Evolutionary conservation across 2,888 invertebrate species (phyloP), one percentile per base, ranked within the genome.

Genomic region (Cheilosia vulpina): DNA sequence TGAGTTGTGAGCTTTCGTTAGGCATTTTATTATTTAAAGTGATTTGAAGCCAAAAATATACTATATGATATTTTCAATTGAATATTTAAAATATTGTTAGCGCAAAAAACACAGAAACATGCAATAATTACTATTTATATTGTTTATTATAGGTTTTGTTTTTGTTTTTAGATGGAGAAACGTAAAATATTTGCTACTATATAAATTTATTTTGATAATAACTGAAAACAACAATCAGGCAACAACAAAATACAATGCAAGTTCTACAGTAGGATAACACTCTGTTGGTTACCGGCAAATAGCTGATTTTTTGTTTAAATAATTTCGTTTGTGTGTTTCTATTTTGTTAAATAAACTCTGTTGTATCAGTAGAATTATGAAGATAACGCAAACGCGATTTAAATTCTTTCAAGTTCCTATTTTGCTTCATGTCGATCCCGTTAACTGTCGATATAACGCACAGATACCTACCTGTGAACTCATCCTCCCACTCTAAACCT

Each of bases 401-500:
- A 52, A 91, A 89, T 89, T 88, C 83, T 88, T 89, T 88, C 83
- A 88, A 88, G 91, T 91, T 92, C 92, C 92, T 92, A 92, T 92
- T 92, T 92, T 92, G 92, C 91, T 91, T 92, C 92, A 92, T 92
- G 92, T 92, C 92, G 91, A 90, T 90, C 90, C 90, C 90, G 88
- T 88, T 89, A 77, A 87, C 79, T 87, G 82, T 87, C 73, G 77
- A 87, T 87, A 88, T 87, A 87, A 87, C 87, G 88, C 89, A 89
- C 89, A 89, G 90, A 91, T 92, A 92, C 98, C 97, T 98, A 98
- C 98, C 98, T 98, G 98, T 97, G 94, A 98, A 98, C 95, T 98
- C 98, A 97, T 98, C 98, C 96, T 98, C 98, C 98, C 98, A 98
- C 95, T 98, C 98, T 97, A 98, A 97, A 97, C 97, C 97, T 95